Evolutionary conservation across 2,888 invertebrate genomes (phyloP), one percentile per base, ranked within the genome.

Genomic region (Parapristionchus giblindavisi): DNA sequence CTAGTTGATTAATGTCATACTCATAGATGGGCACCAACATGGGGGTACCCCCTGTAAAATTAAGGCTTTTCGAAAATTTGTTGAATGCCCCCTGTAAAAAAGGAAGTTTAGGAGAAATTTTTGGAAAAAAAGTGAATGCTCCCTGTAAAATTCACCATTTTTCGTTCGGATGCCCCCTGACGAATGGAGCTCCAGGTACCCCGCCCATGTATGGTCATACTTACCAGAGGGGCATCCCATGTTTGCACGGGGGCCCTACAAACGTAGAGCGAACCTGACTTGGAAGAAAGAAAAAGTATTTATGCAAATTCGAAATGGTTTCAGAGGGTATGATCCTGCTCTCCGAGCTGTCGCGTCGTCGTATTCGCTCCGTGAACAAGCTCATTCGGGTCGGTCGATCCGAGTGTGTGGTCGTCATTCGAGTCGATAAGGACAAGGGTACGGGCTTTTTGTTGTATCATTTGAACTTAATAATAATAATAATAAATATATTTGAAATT

Each of bases 371-470:
- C 76, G 98, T 99, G 88, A 99, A 99, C 90, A 99, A 99, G 91
- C 91, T 99, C 85, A 98, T 99, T 89, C 92, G 98, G 83, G 96
- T 99, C 70, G 99, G 99, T 58, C 94, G 98, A 90, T 97, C 94
- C 71, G 99, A 99, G 89, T 98, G 97, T 36, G 99, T 99, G 24
- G 97, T 99, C 63, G 99, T 99, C 76, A 98, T 99, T 89, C 88
- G 99, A 90, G 99, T 99, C 32, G 99, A 99, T 89, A 96, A 97
- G 91, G 97, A 99, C 87, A 99, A 99, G 92, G 99, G 98, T 92
- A 89, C 76, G 78, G 58, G n/a, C n/a, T n/a, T n/a, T n/a, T n/a
- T n/a, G n/a, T n/a, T 32, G 27, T 40, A 29, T 29, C n/a, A 61
- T n/a, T 34, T 32, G 36, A 29, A 24, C 8, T 24, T 56, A 2